A percentile compares a stretch with the other conserved stretches of the same genome.
Evolutionary conservation across 2,888 invertebrate genomes (phyloP).

Genomic region (Eurois occulta): DNA sequence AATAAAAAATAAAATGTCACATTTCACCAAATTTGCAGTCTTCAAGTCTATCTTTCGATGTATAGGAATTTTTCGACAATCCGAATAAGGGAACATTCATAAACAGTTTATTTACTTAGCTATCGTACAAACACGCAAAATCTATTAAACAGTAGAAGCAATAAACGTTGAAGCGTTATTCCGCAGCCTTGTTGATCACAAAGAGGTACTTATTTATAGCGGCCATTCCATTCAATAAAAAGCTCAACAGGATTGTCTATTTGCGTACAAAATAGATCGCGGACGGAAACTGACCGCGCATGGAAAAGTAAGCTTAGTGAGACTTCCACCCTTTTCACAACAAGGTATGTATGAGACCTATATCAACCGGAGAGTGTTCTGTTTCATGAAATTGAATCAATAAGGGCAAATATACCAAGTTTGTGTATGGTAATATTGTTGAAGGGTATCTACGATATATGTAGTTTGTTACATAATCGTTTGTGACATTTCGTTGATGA

Average conservation of each 20-base stretch:
- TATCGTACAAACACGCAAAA: neutral
- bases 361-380: neutral
- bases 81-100: neutral
- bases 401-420: neutral
- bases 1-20: neutral
- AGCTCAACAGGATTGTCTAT: slow-evolving; percentile 35
- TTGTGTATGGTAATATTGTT: neutral
- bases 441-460: neutral
- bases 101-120: neutral
- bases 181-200: slow-evolving; percentile 17
- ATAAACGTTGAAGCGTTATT: slow-evolving; percentile 6
- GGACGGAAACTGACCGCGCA: slow-evolving; percentile 30
- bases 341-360: neutral
- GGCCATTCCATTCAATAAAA: slow-evolving; percentile 30
- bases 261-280: slow-evolving; percentile 41
- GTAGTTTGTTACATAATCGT: neutral
- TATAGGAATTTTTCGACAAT: neutral
- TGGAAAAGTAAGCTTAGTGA: slow-evolving; percentile 41
- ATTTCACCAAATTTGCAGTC: neutral
- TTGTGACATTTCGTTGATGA: neutral
- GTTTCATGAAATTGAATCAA: slow-evolving; percentile 13
- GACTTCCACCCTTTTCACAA: slow-evolving; percentile 12
- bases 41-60: neutral
- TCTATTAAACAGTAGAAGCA: neutral
- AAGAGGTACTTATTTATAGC: slow-evolving; percentile 30